Evolutionary conservation across 2,797 vertebrate species (phyloP), one percentile per base, ranked within the genome.

Genomic region (Hippoglossus hippoglossus): DNA sequence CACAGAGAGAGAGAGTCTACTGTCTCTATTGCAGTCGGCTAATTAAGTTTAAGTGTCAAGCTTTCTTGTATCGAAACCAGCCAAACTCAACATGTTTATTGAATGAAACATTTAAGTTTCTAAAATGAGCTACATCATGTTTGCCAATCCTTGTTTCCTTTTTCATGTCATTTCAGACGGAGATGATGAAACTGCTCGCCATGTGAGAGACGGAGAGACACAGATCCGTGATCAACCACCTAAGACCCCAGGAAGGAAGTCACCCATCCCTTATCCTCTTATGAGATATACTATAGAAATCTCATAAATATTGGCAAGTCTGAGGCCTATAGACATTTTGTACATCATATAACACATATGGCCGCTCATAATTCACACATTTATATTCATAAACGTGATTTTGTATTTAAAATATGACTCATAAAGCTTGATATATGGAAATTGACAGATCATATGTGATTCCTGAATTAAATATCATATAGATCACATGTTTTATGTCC

Each of bases 351-450:
- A 91, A 91, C 83, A 87, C 87, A 84, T 81, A 89, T 77, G 87
- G 80, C 78, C 34, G 69, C 87, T 91, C 86, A 73, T 93, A 94
- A 94, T 91, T 94, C 91, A 93, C 79, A 64, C 86, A 88, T 94
- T 93, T 94, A 91, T 93, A 93, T 94, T 93, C 92, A 88, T 84
- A 93, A 90, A 93, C 54, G 68, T 88, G 91, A 93, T 94, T 94
- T 93, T 93, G 90, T 93, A 88, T 94, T 94, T 94, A 93, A 94
- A 94, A 94, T 94, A 93, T 87, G 93, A 92, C 93, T 94, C 92
- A 83, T 94, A 93, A 94, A 92, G 75, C 59, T 31, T 94, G 93
- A 94, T 94, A 81, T 93, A 95, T 94, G 92, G 92, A 95, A 94
- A 95, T 93, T 86, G 93, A 93, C 93, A 89, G 92, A 94, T 95